A percentile compares a stretch with the other conserved stretches of the same genome.
These are phyloP conservation scores for Andricus quercusramuli DNA, from an alignment of 2,888 invertebrate species.

Conservation along the genomic window DNA sequence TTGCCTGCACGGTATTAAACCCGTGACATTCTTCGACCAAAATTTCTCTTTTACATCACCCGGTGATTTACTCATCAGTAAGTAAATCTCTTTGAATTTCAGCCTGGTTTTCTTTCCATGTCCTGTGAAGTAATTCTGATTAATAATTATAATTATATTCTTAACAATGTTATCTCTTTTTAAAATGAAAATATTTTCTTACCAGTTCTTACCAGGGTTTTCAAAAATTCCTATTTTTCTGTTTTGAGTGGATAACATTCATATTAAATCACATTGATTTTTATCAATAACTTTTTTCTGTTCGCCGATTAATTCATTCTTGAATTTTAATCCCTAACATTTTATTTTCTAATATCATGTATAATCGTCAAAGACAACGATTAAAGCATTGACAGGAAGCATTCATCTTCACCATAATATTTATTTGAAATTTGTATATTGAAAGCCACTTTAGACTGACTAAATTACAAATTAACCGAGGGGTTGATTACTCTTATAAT, in stretches of 20 bases:
- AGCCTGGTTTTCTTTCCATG: conserved; percentile 48
- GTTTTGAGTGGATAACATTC: background rate
- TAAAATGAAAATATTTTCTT: too few species aligned
- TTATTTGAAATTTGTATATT: background rate
- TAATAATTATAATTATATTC: background rate
- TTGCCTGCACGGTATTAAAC: conserved; percentile 65
- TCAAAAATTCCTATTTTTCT: background rate
- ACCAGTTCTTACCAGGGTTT: too few species aligned
- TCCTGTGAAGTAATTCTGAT: conserved; percentile 20
- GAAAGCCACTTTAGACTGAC: conserved; percentile 1
- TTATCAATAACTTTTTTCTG: background rate
- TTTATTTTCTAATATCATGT: background rate
- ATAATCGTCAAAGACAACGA: background rate
- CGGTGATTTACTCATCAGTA: conserved; percentile 74
- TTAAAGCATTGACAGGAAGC: conserved; percentile 2
- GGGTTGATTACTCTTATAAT: too few species aligned
- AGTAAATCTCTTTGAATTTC: conserved; percentile 66
- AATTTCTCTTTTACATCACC: conserved; percentile 70
- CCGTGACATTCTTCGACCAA: conserved; percentile 66
- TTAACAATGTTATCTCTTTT: background rate
- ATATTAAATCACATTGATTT: background rate
- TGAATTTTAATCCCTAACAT: background rate
- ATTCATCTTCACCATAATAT: conserved; percentile 37
- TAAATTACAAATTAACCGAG: too few species aligned
- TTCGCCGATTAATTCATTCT: background rate